Conservation (phyloP, 2,113 vertebrate genomes). For the Ammodytes marinus region DNA sequence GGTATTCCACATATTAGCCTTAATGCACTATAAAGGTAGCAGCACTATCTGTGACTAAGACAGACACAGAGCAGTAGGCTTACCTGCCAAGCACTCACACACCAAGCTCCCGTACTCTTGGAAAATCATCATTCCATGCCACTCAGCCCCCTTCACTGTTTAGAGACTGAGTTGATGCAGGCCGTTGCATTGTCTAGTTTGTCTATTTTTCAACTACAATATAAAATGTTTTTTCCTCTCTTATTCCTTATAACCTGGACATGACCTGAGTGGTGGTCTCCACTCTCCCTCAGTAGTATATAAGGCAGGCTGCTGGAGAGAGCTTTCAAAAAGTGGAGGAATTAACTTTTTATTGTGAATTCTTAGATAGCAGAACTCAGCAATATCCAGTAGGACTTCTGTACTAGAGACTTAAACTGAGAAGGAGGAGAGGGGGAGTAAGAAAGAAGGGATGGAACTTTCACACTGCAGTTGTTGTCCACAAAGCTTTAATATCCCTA, state of each 20-base stretch:
- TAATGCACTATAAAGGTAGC: neutral
- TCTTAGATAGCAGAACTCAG: conserved; percentile 26
- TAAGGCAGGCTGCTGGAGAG: conserved; percentile 21
- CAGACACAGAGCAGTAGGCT: neutral
- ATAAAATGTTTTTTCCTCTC: conserved; percentile 15
- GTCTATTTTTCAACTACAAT: conserved; percentile 21
- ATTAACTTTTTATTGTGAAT: conserved; percentile 28
- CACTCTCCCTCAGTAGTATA: conserved; percentile 9
- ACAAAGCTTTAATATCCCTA: conserved; percentile 34
- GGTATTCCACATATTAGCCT: neutral
- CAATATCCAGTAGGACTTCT: conserved; percentile 25
- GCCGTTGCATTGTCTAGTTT: neutral
- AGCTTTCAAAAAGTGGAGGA: conserved; percentile 23
- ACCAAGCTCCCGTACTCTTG: neutral
- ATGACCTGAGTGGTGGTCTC: conserved; percentile 8
- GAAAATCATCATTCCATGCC: neutral
- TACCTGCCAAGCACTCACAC: neutral
- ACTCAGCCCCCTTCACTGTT: neutral
- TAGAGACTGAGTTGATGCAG: conserved; percentile 5
- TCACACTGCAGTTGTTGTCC: conserved; percentile 39
- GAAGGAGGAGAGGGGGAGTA: neutral
- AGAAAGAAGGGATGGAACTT: conserved; percentile 11
- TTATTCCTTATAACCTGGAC: conserved; percentile 5
- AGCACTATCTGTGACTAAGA: neutral
- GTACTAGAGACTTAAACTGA: conserved; percentile 37